Conservation (phyloP, 2,797 vertebrate genomes). For the Eulemur albifrons region DNA sequence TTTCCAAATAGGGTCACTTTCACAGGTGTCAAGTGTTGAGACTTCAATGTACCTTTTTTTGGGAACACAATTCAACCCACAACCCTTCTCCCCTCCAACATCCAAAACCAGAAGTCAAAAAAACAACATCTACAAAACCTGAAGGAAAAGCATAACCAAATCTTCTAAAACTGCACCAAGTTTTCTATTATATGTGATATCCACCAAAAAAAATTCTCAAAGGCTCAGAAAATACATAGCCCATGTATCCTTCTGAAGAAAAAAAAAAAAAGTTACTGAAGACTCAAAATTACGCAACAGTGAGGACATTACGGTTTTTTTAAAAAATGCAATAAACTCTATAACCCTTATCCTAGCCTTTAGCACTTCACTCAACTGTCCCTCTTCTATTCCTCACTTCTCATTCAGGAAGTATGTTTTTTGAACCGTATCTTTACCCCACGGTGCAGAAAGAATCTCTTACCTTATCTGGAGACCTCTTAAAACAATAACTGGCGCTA, state of each 20-base stretch:
- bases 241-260: not conserved
- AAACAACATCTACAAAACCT: not conserved
- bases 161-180: not conserved
- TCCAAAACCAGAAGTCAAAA: not conserved
- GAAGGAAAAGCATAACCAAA: not conserved
- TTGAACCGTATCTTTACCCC: not conserved
- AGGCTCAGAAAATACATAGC: not conserved
- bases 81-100: not conserved
- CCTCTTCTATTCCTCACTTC: not conserved
- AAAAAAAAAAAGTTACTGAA: not conserved
- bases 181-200: not conserved
- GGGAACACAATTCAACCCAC: not conserved
- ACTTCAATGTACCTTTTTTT: not conserved
- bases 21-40: not conserved
- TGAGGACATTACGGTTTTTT: not conserved
- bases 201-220: not conserved
- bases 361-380: not conserved
- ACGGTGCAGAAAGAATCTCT: not conserved
- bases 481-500: not conserved
- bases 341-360: not conserved
- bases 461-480: slow-evolving; percentile 45
- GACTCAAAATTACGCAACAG: slow-evolving; percentile 16
- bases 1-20: not conserved
- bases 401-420: slow-evolving; percentile 1
- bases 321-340: not conserved